phyloP scores from a whole-genome alignment of 2,113 vertebrate species.

The Emydocephalus ijimae region DNA sequence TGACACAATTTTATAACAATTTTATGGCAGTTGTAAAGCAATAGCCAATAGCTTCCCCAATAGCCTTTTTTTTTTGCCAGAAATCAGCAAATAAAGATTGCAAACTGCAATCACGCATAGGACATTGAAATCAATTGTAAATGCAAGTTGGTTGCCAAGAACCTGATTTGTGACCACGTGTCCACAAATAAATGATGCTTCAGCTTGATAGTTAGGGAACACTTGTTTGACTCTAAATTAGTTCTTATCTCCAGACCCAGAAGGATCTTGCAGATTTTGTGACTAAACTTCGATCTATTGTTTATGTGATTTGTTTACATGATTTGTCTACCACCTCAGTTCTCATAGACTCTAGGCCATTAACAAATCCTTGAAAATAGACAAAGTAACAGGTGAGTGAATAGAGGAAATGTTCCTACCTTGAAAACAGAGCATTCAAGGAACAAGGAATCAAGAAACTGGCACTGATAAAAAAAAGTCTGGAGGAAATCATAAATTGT shows the following conservation, averaged over 20 bases:
- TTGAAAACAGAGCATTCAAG: neutral
- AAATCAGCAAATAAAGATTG: neutral
- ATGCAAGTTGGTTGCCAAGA: neutral
- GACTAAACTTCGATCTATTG: neutral
- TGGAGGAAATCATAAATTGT: neutral
- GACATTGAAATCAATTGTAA: neutral
- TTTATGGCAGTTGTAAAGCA: neutral
- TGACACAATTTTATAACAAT: neutral
- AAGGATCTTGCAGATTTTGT: neutral
- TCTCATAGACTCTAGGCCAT: neutral
- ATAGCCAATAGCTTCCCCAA: neutral
- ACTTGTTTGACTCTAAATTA: neutral
- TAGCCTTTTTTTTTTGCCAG: neutral
- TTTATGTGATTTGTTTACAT: neutral
- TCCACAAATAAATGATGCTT: neutral
- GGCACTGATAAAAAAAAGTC: neutral
- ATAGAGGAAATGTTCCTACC: neutral
- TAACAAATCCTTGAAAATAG: neutral
- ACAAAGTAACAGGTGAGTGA: neutral
- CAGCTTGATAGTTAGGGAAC: neutral
- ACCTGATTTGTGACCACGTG: neutral
- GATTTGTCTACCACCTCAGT: neutral
- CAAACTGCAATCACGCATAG: neutral
- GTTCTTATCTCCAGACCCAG: neutral
- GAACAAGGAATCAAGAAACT: neutral